Conservation (phyloP, 2,888 invertebrate species). For the Pseudococcus viburni region DNA sequence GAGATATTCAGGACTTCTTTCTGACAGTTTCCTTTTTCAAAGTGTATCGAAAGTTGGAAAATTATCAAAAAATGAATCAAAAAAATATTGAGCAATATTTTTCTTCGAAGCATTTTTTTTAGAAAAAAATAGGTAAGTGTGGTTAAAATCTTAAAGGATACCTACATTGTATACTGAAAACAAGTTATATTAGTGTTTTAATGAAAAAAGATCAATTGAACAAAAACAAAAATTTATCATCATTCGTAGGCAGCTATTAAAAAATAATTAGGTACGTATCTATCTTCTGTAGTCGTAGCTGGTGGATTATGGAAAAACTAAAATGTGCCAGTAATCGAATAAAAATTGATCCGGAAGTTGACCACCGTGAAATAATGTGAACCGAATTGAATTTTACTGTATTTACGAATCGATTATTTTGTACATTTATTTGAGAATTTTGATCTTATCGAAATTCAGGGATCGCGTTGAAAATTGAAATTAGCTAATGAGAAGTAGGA, state of each 20-base stretch:
- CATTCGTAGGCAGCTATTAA: not conserved
- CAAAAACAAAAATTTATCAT: not conserved
- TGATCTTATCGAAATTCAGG: constrained; percentile 14
- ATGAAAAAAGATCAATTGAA: not conserved
- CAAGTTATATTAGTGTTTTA: too few relatives aligned
- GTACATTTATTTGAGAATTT: not conserved
- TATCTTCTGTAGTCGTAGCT: too few relatives aligned
- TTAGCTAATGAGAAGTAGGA: not conserved
- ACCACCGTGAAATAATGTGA: not conserved
- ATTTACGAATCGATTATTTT: not conserved
- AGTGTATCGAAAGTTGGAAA: not conserved
- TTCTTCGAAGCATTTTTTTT: not conserved
- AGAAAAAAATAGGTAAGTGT: too few relatives aligned
- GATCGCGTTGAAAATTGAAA: not conserved
- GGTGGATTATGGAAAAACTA: not conserved
- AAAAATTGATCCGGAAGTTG: not conserved
- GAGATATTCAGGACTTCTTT: not conserved
- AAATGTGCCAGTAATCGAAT: not conserved
- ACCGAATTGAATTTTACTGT: not conserved
- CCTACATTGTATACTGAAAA: too few relatives aligned
- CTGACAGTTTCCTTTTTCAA: not conserved
- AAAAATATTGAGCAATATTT: not conserved
- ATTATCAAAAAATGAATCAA: not conserved
- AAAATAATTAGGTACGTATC: not conserved
- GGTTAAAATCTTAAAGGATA: too few relatives aligned